phyloP scores from a whole-genome alignment of 37 sponge, comb jelly and placozoan genomes.

The Beroe forskalii region DNA sequence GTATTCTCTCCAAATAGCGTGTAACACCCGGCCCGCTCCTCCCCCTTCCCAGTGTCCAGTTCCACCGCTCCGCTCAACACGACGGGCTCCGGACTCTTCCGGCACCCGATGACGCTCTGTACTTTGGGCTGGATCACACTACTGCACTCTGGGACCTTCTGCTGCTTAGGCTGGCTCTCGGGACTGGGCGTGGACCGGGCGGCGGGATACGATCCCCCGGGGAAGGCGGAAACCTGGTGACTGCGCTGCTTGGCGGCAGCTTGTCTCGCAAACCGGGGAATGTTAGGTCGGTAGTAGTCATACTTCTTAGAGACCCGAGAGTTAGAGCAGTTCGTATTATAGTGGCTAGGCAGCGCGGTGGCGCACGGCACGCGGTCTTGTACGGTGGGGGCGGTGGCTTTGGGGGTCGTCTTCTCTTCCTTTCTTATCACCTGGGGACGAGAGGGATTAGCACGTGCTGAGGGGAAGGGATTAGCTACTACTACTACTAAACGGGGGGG shows the following conservation, averaged over 20 bases:
- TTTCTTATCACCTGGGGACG: neutral
- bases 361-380: no score
- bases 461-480: no score
- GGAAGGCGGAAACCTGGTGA: neutral
- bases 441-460: no score
- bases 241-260: neutral
- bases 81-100: constrained; percentile 1
- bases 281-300: constrained; percentile 57
- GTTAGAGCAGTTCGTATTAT: constrained; percentile 27
- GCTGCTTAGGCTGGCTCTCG: neutral
- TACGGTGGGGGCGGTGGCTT: no score
- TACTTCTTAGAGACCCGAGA: constrained; percentile 21
- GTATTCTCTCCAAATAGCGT: constrained; percentile 52
- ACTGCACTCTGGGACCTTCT: no score
- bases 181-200: constrained; percentile 31
- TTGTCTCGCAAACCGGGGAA: constrained; percentile 41
- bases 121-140: constrained; percentile 50
- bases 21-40: constrained; percentile 6
- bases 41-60: neutral
- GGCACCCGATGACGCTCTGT: constrained; percentile 56
- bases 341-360: neutral
- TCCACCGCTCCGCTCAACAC: neutral
- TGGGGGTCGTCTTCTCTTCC: neutral
- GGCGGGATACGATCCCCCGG: neutral
- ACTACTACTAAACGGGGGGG: no score